Base-by-base conservation (phyloP, 2,888 invertebrate species). In the Drosophila parthenogenetica region DNA sequence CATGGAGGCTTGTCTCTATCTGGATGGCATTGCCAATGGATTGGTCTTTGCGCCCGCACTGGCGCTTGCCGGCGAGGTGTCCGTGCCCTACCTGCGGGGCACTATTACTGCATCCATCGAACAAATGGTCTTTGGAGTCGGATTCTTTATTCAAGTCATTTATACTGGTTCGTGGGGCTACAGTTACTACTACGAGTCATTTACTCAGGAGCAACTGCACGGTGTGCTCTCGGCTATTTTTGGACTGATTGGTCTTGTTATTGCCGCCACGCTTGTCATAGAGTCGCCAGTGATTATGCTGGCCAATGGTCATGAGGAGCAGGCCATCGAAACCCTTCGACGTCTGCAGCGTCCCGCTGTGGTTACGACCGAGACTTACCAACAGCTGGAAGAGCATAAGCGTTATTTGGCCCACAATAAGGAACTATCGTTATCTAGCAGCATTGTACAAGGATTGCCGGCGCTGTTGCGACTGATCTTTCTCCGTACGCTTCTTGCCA, bases 11-110 rank as follows among this genome's bases (percentile, higher is more conserved):
- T 73, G 77, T 11, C 81, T 90, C 10, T 91, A 91, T 29, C 40
- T 91, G 3, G 89, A 92, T 62, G 91, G 91, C 1, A 79, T 87
- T 8, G 92, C 81, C 14, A 87, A 90, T 57, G 91, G 91, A 3
- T 49, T 91, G 35, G 69, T 74, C 0, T 81, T 92, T 25, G 89
- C 89, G 0, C 82, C 90, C 1, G 69, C 87, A 2, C 39, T 92
- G 49, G 80, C 90, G 0, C 58, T 91, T 13, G 67, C 63, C 5
- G 92, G 91, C 1, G 91, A 91, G 51, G 69, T 90, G 5, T 32
- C 86, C 0, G 73, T 79, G 2, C 72, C 79, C 0, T 63, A 65
- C 10, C 58, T 80, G 46, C 82, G 91, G 8, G 92, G 91, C 4
- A 13, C 48, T 5, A 46, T 73, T 2, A 61, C 79, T 2, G 45